A percentile compares a stretch with the other conserved stretches of the same genome.
phyloP scores from a whole-genome alignment of 1,140 invertebrate genomes.

The Trigoniulus corallinus region DNA sequence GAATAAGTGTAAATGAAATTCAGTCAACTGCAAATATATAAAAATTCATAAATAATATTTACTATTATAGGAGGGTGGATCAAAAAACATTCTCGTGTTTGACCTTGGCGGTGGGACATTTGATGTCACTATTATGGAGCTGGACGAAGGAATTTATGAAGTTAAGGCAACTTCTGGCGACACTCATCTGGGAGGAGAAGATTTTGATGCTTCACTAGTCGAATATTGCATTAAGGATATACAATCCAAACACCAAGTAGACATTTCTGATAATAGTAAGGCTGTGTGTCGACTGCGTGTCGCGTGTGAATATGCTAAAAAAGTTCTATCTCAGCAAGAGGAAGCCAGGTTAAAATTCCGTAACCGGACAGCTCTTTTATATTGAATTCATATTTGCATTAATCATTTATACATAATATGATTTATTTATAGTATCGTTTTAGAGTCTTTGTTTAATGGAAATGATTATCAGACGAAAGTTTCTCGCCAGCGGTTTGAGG shows the following conservation, averaged over 20 bases:
- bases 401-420: background rate
- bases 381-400: background rate
- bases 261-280: background rate
- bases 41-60: background rate
- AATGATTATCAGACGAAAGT: slow-evolving; percentile 7
- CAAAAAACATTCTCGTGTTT: slow-evolving; percentile 8
- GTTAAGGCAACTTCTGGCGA: slow-evolving; percentile 42
- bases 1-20: background rate
- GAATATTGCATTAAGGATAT: slow-evolving; percentile 39
- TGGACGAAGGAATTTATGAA: slow-evolving; percentile 22
- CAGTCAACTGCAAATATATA: background rate
- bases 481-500: slow-evolving; percentile 13
- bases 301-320: slow-evolving; percentile 7
- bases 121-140: slow-evolving; percentile 12
- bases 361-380: background rate
- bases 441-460: slow-evolving; percentile 8
- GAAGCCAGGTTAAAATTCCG: background rate
- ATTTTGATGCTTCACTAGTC: slow-evolving; percentile 33
- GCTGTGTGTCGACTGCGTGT: background rate
- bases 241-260: slow-evolving; percentile 19
- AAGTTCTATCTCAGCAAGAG: background rate
- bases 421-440: slow-evolving; percentile 4
- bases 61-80: background rate
- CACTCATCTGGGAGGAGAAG: slow-evolving; percentile 22
- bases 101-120: slow-evolving; percentile 16